Percentiles rank a stretch among this genome's conserved stretches.
Conservation (phyloP, 2,113 vertebrate genomes). For the Tragelaphus buxtoni region DNA sequence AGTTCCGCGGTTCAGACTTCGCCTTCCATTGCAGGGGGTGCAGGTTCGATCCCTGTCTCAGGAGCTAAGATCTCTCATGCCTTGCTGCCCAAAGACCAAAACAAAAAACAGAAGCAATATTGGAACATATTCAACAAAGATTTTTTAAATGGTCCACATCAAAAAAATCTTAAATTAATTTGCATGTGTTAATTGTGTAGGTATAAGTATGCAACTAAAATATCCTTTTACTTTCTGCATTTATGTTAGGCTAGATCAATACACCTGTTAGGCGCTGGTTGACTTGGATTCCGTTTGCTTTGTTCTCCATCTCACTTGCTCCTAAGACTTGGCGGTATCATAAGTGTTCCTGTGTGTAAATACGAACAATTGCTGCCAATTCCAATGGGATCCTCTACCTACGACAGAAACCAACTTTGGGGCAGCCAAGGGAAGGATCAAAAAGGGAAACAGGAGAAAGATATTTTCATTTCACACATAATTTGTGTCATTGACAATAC, state of each 20-base stretch:
- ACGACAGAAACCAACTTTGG: neutral
- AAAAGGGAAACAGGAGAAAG: neutral
- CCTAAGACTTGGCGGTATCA: neutral
- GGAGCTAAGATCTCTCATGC: neutral
- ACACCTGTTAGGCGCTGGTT: neutral
- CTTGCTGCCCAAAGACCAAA: neutral
- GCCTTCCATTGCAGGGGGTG: neutral
- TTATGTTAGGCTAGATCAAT: neutral
- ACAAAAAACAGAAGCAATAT: neutral
- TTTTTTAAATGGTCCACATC: neutral
- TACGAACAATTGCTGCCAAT: neutral
- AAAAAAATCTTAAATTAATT: neutral
- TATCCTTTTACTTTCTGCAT: neutral
- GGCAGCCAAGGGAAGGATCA: neutral
- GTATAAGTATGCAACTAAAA: neutral
- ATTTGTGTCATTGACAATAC: neutral
- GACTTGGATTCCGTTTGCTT: neutral
- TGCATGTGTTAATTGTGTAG: neutral
- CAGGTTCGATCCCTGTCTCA: rapidly evolving
- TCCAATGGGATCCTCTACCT: neutral
- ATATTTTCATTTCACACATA: neutral
- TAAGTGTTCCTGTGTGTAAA: neutral
- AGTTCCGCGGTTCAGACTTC: neutral
- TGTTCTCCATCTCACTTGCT: neutral
- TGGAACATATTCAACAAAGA: neutral